Evolutionary conservation across 2,113 vertebrate species (phyloP), one percentile per base, ranked within the genome.

Genomic region (Jaculus jaculus): DNA sequence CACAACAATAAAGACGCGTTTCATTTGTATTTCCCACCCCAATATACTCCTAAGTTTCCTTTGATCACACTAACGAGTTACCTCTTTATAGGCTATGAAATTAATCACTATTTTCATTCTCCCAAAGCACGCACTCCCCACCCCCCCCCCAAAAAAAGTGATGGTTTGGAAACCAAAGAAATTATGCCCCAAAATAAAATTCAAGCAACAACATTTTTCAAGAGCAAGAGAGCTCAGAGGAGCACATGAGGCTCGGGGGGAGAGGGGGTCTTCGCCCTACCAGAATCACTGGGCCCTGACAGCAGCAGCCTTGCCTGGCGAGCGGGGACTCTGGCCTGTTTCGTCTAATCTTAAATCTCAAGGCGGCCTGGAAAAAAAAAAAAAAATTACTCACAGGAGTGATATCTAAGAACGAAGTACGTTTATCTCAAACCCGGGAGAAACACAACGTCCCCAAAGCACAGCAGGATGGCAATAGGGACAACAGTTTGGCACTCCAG

Each of bases 311-410:
- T 26, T 21, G 74, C 91, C 84, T 13, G 68, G 37, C 28, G 68
- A 28, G 5, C 37, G 23, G 60, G 47, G 42, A 34, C 58, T 91
- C 83, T 69, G 34, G 85, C 83, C 84, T 75, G 81, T 58, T 63
- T 84, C 5, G 18, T 90, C 84, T 37, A 51, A 80, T 78, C 78
- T 72, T 58, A 66, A 66, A 20, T 83, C 61, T 89, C 65, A 18
- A 32, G 42, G 61, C 28, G 17, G 65, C 63, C 42, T 89, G 71
- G 20, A 60, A 60, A 60, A 17, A n/a, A 60, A 60, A 17, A n/a
- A 51, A 87, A 90, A 71, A 85, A 69, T 81, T 51, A 83, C 85
- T 87, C 71, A 28, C 89, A 90, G 24, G 74, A 78, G 26, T 8
- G 47, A 80, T 74, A 90, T 5, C 28, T 83, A 85, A 81, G 61